Conservation (phyloP, 1,140 invertebrate genomes). For the Prorops nasuta region DNA sequence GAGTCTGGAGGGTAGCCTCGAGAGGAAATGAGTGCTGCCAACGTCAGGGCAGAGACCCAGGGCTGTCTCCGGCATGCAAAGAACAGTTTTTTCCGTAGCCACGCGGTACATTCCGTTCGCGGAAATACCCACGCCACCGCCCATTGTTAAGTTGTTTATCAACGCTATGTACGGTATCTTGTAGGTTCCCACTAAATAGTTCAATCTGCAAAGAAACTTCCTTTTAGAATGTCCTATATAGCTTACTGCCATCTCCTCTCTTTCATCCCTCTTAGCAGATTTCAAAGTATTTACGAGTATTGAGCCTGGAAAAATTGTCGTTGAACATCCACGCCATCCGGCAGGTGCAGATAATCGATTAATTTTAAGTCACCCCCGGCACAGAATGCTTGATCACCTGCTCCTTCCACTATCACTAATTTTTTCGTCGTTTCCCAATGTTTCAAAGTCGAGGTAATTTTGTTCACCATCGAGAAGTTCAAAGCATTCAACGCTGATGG, state of each 20-base stretch:
- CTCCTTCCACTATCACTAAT: constrained; percentile 66
- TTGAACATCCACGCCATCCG: background rate
- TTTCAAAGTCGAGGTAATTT: constrained; percentile 61
- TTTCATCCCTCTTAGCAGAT: too few species aligned
- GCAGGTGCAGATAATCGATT: constrained; percentile 39
- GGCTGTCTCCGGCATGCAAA: constrained; percentile 67
- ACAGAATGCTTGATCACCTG: constrained; percentile 73
- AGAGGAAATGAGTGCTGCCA: constrained; percentile 63
- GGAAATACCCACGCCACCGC: constrained; percentile 60
- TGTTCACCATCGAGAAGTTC: constrained; percentile 66
- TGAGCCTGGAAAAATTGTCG: background rate
- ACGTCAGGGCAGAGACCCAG: constrained; percentile 66
- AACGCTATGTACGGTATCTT: constrained; percentile 37
- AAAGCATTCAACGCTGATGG: constrained; percentile 72
- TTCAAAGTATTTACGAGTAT: background rate
- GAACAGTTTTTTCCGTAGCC: constrained; percentile 63
- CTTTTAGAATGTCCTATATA: background rate
- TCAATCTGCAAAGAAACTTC: constrained; percentile 41
- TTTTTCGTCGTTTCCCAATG: constrained; percentile 63
- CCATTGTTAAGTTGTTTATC: constrained; percentile 11
- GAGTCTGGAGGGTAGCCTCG: constrained; percentile 57
- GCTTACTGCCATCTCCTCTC: too few species aligned
- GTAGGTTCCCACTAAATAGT: constrained; percentile 67
- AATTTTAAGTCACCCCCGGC: constrained; percentile 73
- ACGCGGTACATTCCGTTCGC: constrained; percentile 63